Percentiles rank a stretch among this genome's conserved stretches.
Conservation (phyloP, 2,888 invertebrate species). For the Galerucella nymphaeae region DNA sequence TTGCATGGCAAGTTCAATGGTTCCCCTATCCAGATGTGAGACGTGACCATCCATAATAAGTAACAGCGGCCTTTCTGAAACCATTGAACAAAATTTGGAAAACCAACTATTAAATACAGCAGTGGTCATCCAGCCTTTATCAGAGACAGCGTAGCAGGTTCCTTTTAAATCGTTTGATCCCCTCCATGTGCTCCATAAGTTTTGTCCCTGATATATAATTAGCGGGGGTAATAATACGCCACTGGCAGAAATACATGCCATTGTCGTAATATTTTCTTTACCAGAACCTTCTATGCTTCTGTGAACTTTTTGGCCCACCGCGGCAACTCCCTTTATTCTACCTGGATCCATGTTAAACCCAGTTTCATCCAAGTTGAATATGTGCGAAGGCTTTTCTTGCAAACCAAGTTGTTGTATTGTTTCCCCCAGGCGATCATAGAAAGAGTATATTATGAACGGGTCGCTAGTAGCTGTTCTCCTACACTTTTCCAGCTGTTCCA, state of each 20-base stretch:
- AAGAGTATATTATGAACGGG: constrained; percentile 30
- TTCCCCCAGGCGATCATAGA: constrained; percentile 26
- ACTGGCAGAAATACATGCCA: constrained; percentile 36
- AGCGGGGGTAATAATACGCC: too few relatives aligned
- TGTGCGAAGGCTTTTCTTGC: constrained; percentile 37
- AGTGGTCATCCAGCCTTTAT: constrained; percentile 47
- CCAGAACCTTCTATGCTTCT: constrained; percentile 30
- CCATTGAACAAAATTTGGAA: constrained; percentile 38
- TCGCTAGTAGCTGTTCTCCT: constrained; percentile 33
- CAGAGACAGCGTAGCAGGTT: constrained; percentile 42
- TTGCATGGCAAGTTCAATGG: constrained; percentile 38
- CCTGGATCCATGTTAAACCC: constrained; percentile 44
- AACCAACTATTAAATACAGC: constrained; percentile 44
- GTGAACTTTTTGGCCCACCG: constrained; percentile 24
- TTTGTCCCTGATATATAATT: constrained; percentile 29
- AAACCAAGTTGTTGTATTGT: constrained; percentile 38
- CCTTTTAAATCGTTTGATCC: constrained; percentile 38
- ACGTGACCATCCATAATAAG: constrained; percentile 46
- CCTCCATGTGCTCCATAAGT: constrained; percentile 43
- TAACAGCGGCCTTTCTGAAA: constrained; percentile 42
- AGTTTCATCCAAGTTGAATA: too few relatives aligned
- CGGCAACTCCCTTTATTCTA: constrained; percentile 24
- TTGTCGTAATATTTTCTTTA: constrained; percentile 32
- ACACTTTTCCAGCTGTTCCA: constrained; percentile 39
- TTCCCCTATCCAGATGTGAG: constrained; percentile 41